These are phyloP conservation scores for Rhaphigaster nebulosa DNA, from an alignment of 2,888 invertebrate species.

Conservation along the genomic window DNA sequence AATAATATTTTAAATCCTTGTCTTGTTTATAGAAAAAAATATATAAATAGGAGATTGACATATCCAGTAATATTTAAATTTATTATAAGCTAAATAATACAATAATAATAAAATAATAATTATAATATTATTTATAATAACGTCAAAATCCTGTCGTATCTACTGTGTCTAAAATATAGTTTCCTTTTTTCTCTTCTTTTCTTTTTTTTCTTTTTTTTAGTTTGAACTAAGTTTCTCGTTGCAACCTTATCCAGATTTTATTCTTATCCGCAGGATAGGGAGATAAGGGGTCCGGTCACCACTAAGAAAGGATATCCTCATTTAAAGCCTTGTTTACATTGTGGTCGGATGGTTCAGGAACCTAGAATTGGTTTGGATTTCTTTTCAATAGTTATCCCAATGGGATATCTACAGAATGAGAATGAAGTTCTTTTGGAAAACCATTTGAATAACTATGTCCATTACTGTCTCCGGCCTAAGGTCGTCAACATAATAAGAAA, in stretches of 20 bases:
- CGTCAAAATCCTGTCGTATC: too few species aligned
- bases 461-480: neutral
- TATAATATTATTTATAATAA: too few species aligned
- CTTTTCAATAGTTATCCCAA: neutral
- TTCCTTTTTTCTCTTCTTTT: too few species aligned
- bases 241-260: neutral
- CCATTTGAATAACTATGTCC: neutral
- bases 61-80: too few species aligned
- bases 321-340: slow-evolving; percentile 2
- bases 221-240: too few species aligned
- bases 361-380: neutral
- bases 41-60: too few species aligned
- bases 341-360: neutral
- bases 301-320: slow-evolving; percentile 12
- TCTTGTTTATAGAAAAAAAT: neutral
- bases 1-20: neutral
- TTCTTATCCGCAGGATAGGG: neutral
- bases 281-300: neutral
- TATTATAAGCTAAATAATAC: too few species aligned
- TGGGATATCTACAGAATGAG: neutral
- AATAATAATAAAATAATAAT: too few species aligned
- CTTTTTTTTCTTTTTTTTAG: too few species aligned
- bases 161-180: too few species aligned
- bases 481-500: neutral
- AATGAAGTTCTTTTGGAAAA: neutral